Evolutionary conservation across 2,113 vertebrate species (phyloP).

Genomic region (Corvus moneduloides): DNA sequence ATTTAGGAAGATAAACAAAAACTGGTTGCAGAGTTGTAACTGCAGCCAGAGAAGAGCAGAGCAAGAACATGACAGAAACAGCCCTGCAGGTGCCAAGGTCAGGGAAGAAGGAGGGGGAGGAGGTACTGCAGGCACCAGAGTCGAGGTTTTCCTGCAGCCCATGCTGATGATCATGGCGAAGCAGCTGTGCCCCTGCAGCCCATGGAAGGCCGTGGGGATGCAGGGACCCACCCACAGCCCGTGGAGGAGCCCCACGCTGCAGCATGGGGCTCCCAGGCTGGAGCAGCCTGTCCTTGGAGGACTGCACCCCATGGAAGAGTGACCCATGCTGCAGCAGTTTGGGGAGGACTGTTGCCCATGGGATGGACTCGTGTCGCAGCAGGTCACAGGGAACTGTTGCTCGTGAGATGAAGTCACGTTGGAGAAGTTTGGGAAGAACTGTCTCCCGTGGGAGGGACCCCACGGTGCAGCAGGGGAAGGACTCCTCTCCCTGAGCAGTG

Average conservation of each 20-base stretch:
- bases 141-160: background rate
- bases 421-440: background rate
- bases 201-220: too few relatives aligned
- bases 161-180: background rate
- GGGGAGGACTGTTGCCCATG: background rate
- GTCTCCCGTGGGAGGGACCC: background rate
- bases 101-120: background rate
- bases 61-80: fast-evolving
- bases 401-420: background rate
- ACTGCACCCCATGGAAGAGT: background rate
- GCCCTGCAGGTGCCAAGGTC: background rate
- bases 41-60: background rate
- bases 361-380: background rate
- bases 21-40: background rate
- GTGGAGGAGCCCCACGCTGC: fast-evolving
- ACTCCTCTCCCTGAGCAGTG: background rate
- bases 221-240: background rate
- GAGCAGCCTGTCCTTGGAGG: background rate
- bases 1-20: background rate
- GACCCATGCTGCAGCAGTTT: background rate
- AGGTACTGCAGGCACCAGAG: fast-evolving
- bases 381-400: background rate
- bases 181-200: background rate
- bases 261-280: background rate
- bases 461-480: background rate